Base-by-base conservation (phyloP, 2,113 vertebrate species). In the Machaerirhynchus nigripectus region DNA sequence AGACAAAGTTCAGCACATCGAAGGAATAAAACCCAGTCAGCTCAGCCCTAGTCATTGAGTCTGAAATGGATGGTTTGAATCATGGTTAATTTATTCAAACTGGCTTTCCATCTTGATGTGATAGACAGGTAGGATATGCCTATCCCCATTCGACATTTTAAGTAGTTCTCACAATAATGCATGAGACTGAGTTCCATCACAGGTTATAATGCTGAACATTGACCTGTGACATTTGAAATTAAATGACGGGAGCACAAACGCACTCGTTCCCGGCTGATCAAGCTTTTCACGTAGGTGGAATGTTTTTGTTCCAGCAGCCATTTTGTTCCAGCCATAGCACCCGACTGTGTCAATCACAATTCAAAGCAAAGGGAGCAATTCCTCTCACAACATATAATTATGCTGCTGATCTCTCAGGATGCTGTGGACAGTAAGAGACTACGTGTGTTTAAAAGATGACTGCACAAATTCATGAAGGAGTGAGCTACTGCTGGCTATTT, bases 151-250 rank as follows among this genome's bases (percentile, higher is more conserved):
- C 27, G 0, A 92, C 88, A 59, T 92, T 88, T 95, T 80, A 81
- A 93, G 78, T n/a, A 92, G 64, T 78, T 96, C 83, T 67, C 60
- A 86, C 74, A 95, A 90, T 80, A 95, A 87, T 50, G 80, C 2
- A 0, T 74, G 86, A 95, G 90, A 95, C 15, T 52, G 92, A 92
- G 86, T 80, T 95, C 89, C 76, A 81, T 64, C 68, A n/a, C 73
- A 52, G 60, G 80, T 92, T 92, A 84, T 92, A 95, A 95, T 44
- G 89, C 93, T 93, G 91, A 96, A 89, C 93, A 70, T 49, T 95
- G 95, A 95, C 96, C 95, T 92, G 93, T 95, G 94, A 84, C 95
- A 89, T 92, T 86, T 93, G 83, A 89, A 90, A 95, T 86, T 84
- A 93, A 92, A 90, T 64, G 79, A 89, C 0, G 0, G 83, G 71